These are phyloP conservation scores for Ictalurus punctatus DNA, from an alignment of 2,113 vertebrate genomes.

Conservation along the genomic window DNA sequence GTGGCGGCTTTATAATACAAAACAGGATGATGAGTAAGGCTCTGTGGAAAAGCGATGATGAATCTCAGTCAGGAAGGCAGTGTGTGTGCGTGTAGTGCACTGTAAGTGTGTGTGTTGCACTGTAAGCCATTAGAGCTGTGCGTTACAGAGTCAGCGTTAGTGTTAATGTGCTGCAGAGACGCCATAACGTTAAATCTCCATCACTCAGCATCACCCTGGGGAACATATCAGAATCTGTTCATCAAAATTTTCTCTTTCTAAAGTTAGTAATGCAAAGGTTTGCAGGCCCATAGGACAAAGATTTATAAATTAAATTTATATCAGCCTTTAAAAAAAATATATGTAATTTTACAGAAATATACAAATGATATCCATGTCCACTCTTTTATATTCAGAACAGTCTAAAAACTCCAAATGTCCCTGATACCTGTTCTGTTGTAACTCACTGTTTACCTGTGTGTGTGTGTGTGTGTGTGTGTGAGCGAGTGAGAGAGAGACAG, in stretches of 20 bases:
- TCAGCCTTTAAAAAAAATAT: no score
- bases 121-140: neutral
- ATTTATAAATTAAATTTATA: neutral
- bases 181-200: neutral
- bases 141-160: neutral
- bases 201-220: neutral
- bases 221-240: neutral
- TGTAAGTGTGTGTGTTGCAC: neutral
- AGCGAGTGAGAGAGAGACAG: no score
- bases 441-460: no score
- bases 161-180: neutral
- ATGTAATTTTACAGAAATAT: no score
- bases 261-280: neutral
- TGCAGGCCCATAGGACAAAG: neutral
- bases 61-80: neutral
- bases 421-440: no score
- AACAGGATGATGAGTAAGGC: neutral
- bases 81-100: neutral
- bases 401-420: no score
- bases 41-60: neutral
- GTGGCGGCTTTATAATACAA: neutral
- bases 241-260: neutral
- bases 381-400: no score
- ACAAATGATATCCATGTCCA: no score
- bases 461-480: no score